Conservation (phyloP, 2,113 vertebrate genomes). For the Indicator maculatus region DNA sequence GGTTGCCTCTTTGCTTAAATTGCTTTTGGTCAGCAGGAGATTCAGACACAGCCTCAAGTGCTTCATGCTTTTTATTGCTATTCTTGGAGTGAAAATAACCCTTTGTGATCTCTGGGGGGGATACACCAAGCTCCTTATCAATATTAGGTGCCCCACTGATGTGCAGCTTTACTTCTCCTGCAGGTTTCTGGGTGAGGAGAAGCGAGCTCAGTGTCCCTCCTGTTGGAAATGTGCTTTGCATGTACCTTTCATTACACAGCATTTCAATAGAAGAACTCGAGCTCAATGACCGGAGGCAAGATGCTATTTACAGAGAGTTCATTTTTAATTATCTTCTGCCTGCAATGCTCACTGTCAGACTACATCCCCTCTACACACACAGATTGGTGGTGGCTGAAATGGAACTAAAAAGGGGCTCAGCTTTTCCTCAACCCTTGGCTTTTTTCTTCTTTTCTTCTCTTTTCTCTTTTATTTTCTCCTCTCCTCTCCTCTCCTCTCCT, state of each 20-base stretch:
- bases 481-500: no score
- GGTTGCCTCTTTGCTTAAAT: not conserved
- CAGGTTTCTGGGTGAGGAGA: not conserved
- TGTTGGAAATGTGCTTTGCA: constrained; percentile 13
- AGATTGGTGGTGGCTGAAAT: not conserved
- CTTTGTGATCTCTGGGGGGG: not conserved
- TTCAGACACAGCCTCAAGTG: not conserved
- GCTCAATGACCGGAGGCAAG: not conserved
- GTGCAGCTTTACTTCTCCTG: not conserved
- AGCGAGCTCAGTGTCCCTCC: not conserved
- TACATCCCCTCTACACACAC: not conserved
- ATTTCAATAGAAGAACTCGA: constrained; percentile 39
- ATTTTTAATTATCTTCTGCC: constrained; percentile 49
- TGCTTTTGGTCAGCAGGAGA: not conserved
- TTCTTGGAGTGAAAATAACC: not conserved
- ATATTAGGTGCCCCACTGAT: not conserved
- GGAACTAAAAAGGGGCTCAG: not conserved
- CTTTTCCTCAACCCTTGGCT: not conserved
- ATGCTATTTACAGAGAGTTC: constrained; percentile 26
- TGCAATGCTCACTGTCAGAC: constrained; percentile 12
- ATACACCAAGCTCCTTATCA: not conserved
- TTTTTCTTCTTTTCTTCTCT: not conserved
- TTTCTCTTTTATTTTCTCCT: no score
- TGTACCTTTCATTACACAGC: constrained; percentile 7
- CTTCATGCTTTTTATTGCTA: not conserved